Base-by-base conservation (phyloP, 2,888 invertebrate genomes). In the Drosophila putrida region DNA sequence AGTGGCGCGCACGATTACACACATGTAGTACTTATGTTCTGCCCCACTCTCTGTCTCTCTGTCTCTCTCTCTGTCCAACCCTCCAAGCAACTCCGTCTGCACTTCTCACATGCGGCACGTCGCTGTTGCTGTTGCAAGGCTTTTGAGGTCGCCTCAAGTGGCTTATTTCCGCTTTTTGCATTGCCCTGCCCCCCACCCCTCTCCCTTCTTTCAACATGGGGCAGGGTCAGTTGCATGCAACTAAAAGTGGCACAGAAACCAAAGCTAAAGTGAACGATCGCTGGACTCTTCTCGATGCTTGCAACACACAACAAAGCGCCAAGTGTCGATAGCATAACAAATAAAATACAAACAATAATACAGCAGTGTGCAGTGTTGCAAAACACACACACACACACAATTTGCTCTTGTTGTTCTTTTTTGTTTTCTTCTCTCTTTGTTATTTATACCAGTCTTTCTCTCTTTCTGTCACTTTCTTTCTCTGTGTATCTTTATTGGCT, bases 91-190 rank as follows among this genome's bases (percentile, higher is more conserved):
- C 31, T 6, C 31, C 31, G 31, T 4, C 27, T 6, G 39, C 41
- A 31, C 31, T 31, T 33, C 43, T 44, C 44, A 57, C 36, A 57
- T 46, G 46, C 13, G 15, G 46, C 46, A 57, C 27, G 27, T 31
- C 11, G 33, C 10, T 49, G 35, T 49, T 33, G 33, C 10, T 49
- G 35, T 49, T 33, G 51, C 46, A 46, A 28, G 44, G 15, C 63
- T 58, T 84, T 85, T 85, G 80, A 85, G 84, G 84, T 86, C 73
- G 82, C 75, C 69, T 71, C 79, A 79, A 85, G 85, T 86, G 85
- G 86, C 84, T 84, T 84, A 82, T 84, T 86, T 86, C 85, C 85
- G 84, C 84, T 80, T 73, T 84, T 76, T 76, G 73, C 79, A 72
- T 78, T 64, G 59, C 57, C 8, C 41, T 33, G 47, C 53, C 28